These are phyloP conservation scores for Trachelus iudaicus DNA, from an alignment of 2,888 invertebrate species.

Conservation along the genomic window DNA sequence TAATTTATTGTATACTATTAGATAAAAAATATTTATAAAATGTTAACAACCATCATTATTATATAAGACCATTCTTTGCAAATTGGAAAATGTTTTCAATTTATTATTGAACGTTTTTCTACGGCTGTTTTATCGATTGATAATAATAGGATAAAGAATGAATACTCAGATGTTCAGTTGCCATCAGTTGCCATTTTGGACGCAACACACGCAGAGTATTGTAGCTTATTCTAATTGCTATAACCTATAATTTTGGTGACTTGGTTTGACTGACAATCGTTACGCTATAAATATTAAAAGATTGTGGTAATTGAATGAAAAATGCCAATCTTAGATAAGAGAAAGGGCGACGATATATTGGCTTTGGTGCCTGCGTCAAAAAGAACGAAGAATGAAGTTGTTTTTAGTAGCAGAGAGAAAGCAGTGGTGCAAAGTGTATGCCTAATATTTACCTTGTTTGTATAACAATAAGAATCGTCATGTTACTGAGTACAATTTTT, in stretches of 20 bases:
- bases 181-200: neutral
- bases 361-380: slow-evolving; percentile 70
- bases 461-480: slow-evolving; percentile 1
- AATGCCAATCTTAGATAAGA: slow-evolving; percentile 61
- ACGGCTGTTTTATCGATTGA: neutral
- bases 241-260: neutral
- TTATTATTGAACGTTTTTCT: neutral
- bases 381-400: slow-evolving; percentile 77
- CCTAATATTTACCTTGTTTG: slow-evolving; percentile 39
- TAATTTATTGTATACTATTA: neutral
- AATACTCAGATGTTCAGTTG: neutral
- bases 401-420: slow-evolving; percentile 80
- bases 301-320: slow-evolving; percentile 6
- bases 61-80: too few relatives aligned
- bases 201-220: neutral
- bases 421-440: slow-evolving; percentile 80
- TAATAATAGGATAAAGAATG: neutral
- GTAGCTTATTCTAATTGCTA: neutral
- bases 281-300: neutral
- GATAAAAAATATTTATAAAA: neutral
- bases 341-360: slow-evolving; percentile 62
- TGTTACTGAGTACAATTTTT: neutral
- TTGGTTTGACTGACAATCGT: neutral
- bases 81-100: neutral
- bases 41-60: too few relatives aligned